Percentiles rank a stretch among this genome's conserved stretches.
Conservation (phyloP, 2,888 invertebrate genomes). For the Chromoteleia sp. region DNA sequence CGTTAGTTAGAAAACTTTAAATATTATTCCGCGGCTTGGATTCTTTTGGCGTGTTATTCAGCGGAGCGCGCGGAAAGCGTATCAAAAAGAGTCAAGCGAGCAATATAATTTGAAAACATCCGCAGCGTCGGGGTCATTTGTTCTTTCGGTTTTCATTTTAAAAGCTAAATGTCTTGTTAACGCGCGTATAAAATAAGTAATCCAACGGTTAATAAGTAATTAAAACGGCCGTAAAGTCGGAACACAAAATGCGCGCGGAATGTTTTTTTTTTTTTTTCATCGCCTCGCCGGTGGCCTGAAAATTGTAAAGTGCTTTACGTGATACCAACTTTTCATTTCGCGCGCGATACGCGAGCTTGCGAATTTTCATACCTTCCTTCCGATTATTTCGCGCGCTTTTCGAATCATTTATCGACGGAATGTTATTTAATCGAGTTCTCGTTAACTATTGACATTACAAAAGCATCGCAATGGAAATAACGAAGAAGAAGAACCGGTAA, state of each 20-base stretch:
- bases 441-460: constrained; percentile 48
- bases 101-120: constrained; percentile 10
- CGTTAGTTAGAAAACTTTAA: not conserved
- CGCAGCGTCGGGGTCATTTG: constrained; percentile 9
- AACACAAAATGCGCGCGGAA: constrained; percentile 13
- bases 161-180: constrained; percentile 29
- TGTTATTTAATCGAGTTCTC: constrained; percentile 43
- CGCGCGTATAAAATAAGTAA: constrained; percentile 32
- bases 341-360: constrained; percentile 25
- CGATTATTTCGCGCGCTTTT: constrained; percentile 29
- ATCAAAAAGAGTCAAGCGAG: constrained; percentile 8
- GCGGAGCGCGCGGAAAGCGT: not conserved
- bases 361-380: constrained; percentile 33
- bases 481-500: constrained; percentile 2
- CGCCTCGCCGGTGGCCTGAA: not conserved
- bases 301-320: constrained; percentile 38
- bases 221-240: constrained; percentile 40
- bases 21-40: not conserved
- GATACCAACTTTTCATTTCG: constrained; percentile 49
- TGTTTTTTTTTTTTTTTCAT: constrained; percentile 4
- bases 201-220: constrained; percentile 40
- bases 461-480: constrained; percentile 16
- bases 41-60: constrained; percentile 3
- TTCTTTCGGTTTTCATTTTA: constrained; percentile 27
- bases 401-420: constrained; percentile 35